These are phyloP conservation scores for Papilio aristodemus DNA, from an alignment of 1,140 invertebrate genomes.

Conservation along the genomic window DNA sequence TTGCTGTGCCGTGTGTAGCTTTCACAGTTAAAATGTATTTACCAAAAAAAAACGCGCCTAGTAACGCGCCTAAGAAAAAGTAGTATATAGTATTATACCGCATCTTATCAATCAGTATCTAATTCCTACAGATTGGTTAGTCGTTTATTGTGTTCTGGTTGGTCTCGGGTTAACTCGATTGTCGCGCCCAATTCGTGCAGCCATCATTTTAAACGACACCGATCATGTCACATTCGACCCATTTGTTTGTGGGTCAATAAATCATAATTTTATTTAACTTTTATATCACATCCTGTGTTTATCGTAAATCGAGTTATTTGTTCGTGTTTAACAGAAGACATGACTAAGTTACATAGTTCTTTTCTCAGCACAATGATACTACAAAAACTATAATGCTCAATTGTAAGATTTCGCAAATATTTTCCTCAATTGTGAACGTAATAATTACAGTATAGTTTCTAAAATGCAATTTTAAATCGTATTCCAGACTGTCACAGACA, in stretches of 20 bases:
- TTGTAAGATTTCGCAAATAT: too few relatives aligned
- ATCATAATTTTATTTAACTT: slow-evolving; percentile 23
- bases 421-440: too few relatives aligned
- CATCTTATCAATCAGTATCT: background rate
- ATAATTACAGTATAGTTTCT: too few relatives aligned
- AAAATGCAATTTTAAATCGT: background rate
- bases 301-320: slow-evolving; percentile 4
- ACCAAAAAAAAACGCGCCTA: too few relatives aligned
- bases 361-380: too few relatives aligned
- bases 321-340: too few relatives aligned
- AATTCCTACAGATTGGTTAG: slow-evolving; percentile 38
- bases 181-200: slow-evolving; percentile 71
- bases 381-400: too few relatives aligned
- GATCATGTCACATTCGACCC: slow-evolving; percentile 51
- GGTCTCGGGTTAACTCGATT: slow-evolving; percentile 74
- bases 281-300: slow-evolving; percentile 16
- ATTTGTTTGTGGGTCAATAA: slow-evolving; percentile 40
- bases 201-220: slow-evolving; percentile 50
- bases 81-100: too few relatives aligned
- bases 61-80: too few relatives aligned
- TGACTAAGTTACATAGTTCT: too few relatives aligned
- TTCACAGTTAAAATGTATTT: too few relatives aligned
- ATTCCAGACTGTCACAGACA: background rate
- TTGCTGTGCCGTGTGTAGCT: too few relatives aligned
- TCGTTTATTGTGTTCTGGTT: slow-evolving; percentile 49